Evolutionary conservation across 1,140 invertebrate genomes (phyloP).

Genomic region (Drosophila nannoptera): DNA sequence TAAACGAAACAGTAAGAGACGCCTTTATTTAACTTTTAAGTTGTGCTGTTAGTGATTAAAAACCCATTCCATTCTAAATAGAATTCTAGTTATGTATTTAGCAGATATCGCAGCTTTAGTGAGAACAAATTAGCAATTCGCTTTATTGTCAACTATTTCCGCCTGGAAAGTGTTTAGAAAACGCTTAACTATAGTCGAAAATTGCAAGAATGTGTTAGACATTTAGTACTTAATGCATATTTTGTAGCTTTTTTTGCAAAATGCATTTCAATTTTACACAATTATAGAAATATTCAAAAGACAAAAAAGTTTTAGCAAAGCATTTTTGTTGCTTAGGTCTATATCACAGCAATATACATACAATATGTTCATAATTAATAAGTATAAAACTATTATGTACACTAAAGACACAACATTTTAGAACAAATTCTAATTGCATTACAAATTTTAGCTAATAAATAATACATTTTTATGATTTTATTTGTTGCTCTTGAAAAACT

Average conservation of each 20-base stretch:
- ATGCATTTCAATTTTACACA: slow-evolving; percentile 24
- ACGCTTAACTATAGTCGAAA: slow-evolving; percentile 34
- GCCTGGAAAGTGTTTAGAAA: slow-evolving; percentile 65
- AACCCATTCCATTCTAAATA: slow-evolving; percentile 31
- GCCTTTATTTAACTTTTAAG: slow-evolving; percentile 64
- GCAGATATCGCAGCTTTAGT: slow-evolving; percentile 69
- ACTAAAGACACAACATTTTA: slow-evolving; percentile 50
- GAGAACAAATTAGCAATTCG: slow-evolving; percentile 63
- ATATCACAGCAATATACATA: slow-evolving; percentile 47
- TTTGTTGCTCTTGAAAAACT: slow-evolving; percentile 45
- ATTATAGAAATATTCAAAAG: slow-evolving; percentile 45
- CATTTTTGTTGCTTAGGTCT: slow-evolving; percentile 28
- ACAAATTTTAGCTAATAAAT: slow-evolving; percentile 66
- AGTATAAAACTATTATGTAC: slow-evolving; percentile 44
- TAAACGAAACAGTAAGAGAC: slow-evolving; percentile 36
- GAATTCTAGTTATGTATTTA: slow-evolving; percentile 42
- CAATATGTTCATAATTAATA: slow-evolving; percentile 46
- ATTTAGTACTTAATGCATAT: slow-evolving; percentile 32
- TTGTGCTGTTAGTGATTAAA: slow-evolving; percentile 70
- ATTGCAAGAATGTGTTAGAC: slow-evolving; percentile 36
- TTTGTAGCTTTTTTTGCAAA: slow-evolving; percentile 18
- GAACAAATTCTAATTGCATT: slow-evolving; percentile 68
- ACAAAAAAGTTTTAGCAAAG: slow-evolving; percentile 31
- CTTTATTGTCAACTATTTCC: slow-evolving; percentile 64
- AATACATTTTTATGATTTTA: slow-evolving; percentile 56